A percentile compares a stretch with the other conserved stretches of the same genome.
Conservation (phyloP, 2,113 vertebrate species). For the Gulo gulo region DNA sequence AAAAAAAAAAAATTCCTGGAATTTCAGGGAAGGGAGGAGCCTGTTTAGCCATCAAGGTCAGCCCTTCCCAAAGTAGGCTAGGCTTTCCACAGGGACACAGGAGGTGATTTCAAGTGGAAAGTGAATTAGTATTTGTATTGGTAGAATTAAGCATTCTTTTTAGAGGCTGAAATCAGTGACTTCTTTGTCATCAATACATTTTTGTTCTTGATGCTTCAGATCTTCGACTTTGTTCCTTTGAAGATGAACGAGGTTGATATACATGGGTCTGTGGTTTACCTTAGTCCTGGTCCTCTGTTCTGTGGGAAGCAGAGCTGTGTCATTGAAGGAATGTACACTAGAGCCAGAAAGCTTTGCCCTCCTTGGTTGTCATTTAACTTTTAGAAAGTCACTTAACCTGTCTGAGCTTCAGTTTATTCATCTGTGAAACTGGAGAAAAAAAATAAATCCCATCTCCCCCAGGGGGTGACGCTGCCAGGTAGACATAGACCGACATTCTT, state of each 20-base stretch:
- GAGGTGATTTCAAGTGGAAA: background rate
- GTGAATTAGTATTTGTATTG: background rate
- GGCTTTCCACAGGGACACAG: background rate
- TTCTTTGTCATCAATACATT: background rate
- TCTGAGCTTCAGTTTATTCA: background rate
- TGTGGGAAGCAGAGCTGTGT: background rate
- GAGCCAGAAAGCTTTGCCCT: background rate
- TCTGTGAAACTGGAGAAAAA: background rate
- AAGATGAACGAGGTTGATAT: background rate
- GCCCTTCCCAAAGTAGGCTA: background rate
- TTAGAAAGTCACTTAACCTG: background rate
- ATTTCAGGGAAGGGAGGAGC: background rate
- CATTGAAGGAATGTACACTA: background rate
- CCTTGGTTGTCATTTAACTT: background rate
- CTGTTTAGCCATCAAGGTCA: background rate
- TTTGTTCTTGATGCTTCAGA: background rate
- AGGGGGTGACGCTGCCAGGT: background rate
- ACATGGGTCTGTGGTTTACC: background rate
- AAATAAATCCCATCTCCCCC: background rate
- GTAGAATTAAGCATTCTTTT: background rate
- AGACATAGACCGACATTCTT: background rate
- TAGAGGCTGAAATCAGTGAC: background rate
- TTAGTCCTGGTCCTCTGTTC: background rate
- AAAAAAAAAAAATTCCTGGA: background rate
- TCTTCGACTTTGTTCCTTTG: background rate